phyloP scores from a whole-genome alignment of 35 echinoderm and acorn worm species.

The Amphiura filiformis region DNA sequence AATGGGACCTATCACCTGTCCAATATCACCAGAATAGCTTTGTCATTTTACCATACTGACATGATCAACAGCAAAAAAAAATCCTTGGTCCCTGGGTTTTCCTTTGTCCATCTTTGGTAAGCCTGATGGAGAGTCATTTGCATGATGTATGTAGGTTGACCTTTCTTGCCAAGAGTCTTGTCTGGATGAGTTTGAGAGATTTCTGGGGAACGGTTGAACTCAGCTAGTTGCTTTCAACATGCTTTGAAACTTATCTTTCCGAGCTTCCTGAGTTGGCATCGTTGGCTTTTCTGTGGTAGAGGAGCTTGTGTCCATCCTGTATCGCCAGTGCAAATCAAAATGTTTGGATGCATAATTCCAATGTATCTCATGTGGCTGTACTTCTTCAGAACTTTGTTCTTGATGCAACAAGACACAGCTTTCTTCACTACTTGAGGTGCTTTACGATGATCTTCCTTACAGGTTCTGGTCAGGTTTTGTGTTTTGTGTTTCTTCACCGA shows the following conservation, averaged over 20 bases:
- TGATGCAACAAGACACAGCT: not conserved
- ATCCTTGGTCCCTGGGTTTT: not conserved
- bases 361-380: not conserved
- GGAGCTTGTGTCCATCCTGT: not conserved
- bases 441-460: no score
- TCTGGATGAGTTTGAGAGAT: conserved; percentile 27
- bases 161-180: conserved; percentile 27
- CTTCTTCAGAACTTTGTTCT: not conserved
- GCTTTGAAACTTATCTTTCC: not conserved
- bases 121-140: not conserved
- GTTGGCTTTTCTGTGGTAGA: not conserved
- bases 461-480: not conserved
- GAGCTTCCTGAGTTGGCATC: not conserved
- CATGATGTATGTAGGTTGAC: conserved; percentile 36
- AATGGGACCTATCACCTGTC: no score
- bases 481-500: no score
- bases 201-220: conserved; percentile 10
- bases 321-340: not conserved
- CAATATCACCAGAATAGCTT: no score
- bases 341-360: not conserved
- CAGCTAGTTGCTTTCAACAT: not conserved
- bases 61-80: no score
- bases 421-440: not conserved
- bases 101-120: not conserved
- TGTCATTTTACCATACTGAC: no score